Evolutionary conservation across 1,140 invertebrate species (phyloP), one percentile per base, ranked within the genome.

Genomic region (Heliconius himera): DNA sequence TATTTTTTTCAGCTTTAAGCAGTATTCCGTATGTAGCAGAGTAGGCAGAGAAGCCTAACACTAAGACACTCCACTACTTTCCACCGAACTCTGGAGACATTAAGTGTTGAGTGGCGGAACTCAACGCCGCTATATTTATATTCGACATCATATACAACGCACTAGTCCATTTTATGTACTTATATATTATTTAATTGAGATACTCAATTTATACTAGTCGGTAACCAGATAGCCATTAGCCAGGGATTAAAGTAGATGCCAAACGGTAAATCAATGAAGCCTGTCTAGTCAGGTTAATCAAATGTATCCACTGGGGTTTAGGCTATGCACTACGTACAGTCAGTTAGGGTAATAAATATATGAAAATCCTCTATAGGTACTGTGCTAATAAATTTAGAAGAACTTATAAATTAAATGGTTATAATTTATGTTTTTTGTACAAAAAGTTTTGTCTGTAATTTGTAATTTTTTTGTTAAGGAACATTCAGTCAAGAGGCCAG

Each of bases 251-350:
- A 94, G 90, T 91, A 89, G 88, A 93, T 91, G 87, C 91, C 91
- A 91, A 90, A 91, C 91, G 86, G 90, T 93, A 93, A 94, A 94
- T 93, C 93, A 94, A 93, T 94, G 91, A 89, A 92, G 90, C 88
- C 90, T 90, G 93, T 93, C 93, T 94, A 92, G 91, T 93, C 91
- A 90, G 91, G 91, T 94, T 94, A 94, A 94, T 93, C 91, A 94
- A 94, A 94, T 92, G 89, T 93, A 93, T 88, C 89, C 90, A 88
- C 81, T 85, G 87, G 88, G 87, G 88, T 85, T 94, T 91, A 91
- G 82, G 87, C 83, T 88, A 88, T 90, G 85, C 88, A 81, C 81
- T 74, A 75, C 72, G 85, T 89, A 93, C 87, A 85, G 78, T 86
- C 70, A 86, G 78, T 86, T 36, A 86, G 79, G 9, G 13, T 9